Evolutionary conservation across 2,797 vertebrate genomes (phyloP).

Genomic region (Xiphophorus birchmanni): DNA sequence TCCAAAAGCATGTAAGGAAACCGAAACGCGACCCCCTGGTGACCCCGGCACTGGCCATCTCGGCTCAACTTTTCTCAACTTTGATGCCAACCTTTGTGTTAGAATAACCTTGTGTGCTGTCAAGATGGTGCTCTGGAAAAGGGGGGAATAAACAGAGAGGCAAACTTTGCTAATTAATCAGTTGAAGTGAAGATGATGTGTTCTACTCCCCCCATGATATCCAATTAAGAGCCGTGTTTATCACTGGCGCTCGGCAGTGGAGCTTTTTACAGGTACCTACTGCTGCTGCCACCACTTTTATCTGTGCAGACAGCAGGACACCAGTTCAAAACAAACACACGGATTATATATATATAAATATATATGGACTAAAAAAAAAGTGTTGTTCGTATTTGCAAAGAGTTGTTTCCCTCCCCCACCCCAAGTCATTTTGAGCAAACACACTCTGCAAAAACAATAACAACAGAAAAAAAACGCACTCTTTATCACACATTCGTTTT

Average conservation of each 20-base stretch:
- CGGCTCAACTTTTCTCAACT: constrained; percentile 36
- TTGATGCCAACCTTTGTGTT: constrained; percentile 58
- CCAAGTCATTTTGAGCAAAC: constrained; percentile 62
- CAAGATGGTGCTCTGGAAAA: constrained; percentile 43
- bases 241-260: constrained; percentile 54
- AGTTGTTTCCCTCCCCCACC: constrained; percentile 40
- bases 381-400: constrained; percentile 61
- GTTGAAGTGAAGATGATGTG: constrained; percentile 65
- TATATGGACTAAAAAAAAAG: constrained; percentile 35
- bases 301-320: constrained; percentile 71
- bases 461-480: constrained; percentile 45
- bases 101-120: constrained; percentile 54
- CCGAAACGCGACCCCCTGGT: background rate
- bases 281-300: constrained; percentile 63
- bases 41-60: constrained; percentile 42
- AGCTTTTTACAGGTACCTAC: constrained; percentile 67
- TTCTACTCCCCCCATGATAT: constrained; percentile 68
- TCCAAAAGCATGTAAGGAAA: constrained; percentile 4
- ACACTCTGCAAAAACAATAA: background rate
- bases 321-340: constrained; percentile 74
- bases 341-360: constrained; percentile 49
- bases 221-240: constrained; percentile 76
- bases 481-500: constrained; percentile 75
- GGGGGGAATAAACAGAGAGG: constrained; percentile 61
- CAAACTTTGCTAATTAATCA: constrained; percentile 74